These are phyloP conservation scores for Euwallacea similis DNA, from an alignment of 1,140 invertebrate species.

Conservation along the genomic window DNA sequence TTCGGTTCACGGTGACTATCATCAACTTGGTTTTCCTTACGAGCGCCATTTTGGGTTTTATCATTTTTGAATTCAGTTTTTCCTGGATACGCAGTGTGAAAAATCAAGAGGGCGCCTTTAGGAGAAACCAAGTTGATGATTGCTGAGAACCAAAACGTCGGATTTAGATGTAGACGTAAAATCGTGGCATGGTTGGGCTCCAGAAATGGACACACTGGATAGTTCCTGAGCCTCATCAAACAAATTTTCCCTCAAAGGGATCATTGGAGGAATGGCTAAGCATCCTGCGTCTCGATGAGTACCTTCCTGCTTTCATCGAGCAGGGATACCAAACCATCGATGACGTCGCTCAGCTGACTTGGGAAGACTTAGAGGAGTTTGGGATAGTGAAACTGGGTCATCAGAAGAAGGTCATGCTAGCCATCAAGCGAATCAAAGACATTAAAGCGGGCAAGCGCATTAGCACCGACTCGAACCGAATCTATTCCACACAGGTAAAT, in stretches of 20 bases:
- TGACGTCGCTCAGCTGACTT: slow-evolving; percentile 89
- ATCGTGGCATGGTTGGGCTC: too few species aligned
- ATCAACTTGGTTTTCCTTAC: too few species aligned
- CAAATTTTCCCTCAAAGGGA: slow-evolving; percentile 58
- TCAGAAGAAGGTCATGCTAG: slow-evolving; percentile 97
- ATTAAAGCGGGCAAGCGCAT: slow-evolving; percentile 84
- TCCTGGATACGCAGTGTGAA: too few species aligned
- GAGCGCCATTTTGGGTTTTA: neutral
- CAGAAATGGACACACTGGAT: too few species aligned
- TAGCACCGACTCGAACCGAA: slow-evolving; percentile 59
- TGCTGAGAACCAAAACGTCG: too few species aligned
- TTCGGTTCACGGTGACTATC: too few species aligned
- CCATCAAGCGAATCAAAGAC: slow-evolving; percentile 96
- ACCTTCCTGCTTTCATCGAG: slow-evolving; percentile 80
- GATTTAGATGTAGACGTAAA: too few species aligned
- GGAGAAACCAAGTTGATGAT: too few species aligned
- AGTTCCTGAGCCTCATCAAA: too few species aligned
- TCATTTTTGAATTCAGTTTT: slow-evolving; percentile 10
- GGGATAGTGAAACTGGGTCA: slow-evolving; percentile 94
- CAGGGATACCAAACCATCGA: slow-evolving; percentile 95
- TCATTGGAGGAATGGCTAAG: slow-evolving; percentile 93
- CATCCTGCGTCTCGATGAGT: slow-evolving; percentile 87
- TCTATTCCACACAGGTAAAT: slow-evolving; percentile 58
- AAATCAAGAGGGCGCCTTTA: too few species aligned
- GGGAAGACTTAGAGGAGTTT: slow-evolving; percentile 99